Evolutionary conservation across 1,140 invertebrate genomes (phyloP).

Genomic region (Leptopilina boulardi): DNA sequence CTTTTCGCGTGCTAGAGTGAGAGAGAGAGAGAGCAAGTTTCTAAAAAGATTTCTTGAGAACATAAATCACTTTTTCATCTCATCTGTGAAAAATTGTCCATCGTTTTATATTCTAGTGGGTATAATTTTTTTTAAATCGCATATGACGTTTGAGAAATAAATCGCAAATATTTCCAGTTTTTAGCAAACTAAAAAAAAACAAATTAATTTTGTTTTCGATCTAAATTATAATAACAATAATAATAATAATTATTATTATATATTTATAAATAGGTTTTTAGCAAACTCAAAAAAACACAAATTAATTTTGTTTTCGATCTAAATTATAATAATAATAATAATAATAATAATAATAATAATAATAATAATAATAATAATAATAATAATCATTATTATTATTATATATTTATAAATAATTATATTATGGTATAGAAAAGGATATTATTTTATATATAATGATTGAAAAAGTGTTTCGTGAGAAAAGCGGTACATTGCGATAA

Average conservation of each 20-base stretch:
- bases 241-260: too few species aligned
- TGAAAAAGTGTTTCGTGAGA: not conserved
- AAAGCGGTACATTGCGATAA: not conserved
- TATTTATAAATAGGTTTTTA: too few species aligned
- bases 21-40: not conserved
- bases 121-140: not conserved
- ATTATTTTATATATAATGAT: too few species aligned
- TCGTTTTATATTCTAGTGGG: not conserved
- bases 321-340: too few species aligned
- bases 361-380: too few species aligned
- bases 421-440: too few species aligned
- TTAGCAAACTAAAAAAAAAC: not conserved
- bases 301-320: not conserved
- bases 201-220: not conserved
- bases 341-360: too few species aligned
- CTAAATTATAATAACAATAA: not conserved
- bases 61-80: slow-evolving; percentile 3
- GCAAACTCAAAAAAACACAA: not conserved
- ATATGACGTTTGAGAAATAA: not conserved
- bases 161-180: not conserved
- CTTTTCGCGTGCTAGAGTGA: not conserved
- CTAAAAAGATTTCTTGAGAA: not conserved
- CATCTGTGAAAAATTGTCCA: not conserved
- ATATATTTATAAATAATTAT: too few species aligned
- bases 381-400: too few species aligned